These are phyloP conservation scores for Melanotaenia boesemani DNA, from an alignment of 2,797 vertebrate species.

Conservation along the genomic window DNA sequence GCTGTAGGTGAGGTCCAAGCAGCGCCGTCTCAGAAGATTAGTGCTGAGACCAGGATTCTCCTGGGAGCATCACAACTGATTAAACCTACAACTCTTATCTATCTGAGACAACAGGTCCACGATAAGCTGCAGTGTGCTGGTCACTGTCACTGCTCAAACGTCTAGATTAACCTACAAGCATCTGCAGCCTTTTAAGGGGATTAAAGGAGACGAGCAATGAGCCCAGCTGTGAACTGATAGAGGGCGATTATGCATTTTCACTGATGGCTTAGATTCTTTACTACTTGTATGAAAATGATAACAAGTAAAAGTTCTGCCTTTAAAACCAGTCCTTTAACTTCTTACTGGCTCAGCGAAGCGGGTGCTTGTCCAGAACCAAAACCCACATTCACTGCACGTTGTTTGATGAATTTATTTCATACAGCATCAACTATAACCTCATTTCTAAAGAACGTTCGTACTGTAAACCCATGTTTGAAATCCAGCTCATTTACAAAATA, in stretches of 20 bases:
- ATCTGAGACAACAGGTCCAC: conserved; percentile 35
- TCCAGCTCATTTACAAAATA: too few relatives aligned
- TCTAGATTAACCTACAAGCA: conserved; percentile 56
- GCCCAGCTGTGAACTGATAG: conserved; percentile 12
- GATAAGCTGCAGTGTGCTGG: conserved; percentile 45
- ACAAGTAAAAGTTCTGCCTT: neutral
- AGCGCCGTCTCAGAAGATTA: conserved; percentile 49
- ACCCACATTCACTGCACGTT: neutral
- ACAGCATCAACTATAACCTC: neutral
- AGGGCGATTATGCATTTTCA: conserved; percentile 1
- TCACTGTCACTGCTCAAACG: conserved; percentile 37
- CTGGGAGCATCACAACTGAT: conserved; percentile 47
- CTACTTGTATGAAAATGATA: neutral
- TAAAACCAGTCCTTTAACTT: neutral
- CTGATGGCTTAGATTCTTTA: neutral
- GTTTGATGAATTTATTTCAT: neutral
- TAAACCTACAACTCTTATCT: conserved; percentile 65
- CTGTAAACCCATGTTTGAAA: too few relatives aligned
- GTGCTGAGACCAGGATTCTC: conserved; percentile 21
- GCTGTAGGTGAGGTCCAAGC: conserved; percentile 28
- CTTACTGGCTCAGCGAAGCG: neutral
- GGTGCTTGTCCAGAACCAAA: neutral
- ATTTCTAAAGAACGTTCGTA: neutral
- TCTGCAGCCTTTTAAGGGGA: conserved; percentile 54
- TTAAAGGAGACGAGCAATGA: conserved; percentile 42